phyloP scores from a whole-genome alignment of 2,888 invertebrate genomes.

The Parthenolecanium corni region DNA sequence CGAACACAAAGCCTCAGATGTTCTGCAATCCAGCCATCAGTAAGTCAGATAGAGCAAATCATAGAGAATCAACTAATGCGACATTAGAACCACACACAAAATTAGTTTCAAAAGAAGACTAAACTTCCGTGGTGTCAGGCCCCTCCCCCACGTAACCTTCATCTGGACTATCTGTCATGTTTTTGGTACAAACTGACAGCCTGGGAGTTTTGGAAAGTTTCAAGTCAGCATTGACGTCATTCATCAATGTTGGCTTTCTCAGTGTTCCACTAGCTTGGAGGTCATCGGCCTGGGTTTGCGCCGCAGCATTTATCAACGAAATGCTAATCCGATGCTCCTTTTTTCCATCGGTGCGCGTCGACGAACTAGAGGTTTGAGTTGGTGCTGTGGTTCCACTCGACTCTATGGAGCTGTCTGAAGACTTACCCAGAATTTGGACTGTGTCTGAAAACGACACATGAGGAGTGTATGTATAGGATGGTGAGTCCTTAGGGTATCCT shows the following conservation, averaged over 20 bases:
- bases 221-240: not conserved
- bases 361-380: not conserved
- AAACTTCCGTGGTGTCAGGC: constrained; percentile 41
- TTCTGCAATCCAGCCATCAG: too few species aligned
- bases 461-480: constrained; percentile 40
- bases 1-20: too few species aligned
- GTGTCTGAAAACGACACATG: constrained; percentile 36
- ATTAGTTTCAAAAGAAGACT: too few species aligned
- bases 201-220: constrained; percentile 11
- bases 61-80: too few species aligned
- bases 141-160: constrained; percentile 76
- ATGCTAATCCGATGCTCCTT: not conserved
- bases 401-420: constrained; percentile 32
- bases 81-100: too few species aligned
- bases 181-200: constrained; percentile 40
- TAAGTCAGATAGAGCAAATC: too few species aligned
- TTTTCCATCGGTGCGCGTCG: not conserved
- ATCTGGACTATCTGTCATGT: constrained; percentile 57
- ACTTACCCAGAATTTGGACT: constrained; percentile 18
- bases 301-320: constrained; percentile 26
- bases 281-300: constrained; percentile 10
- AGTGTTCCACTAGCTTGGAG: constrained; percentile 21
- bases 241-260: not conserved
- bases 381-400: not conserved
- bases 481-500: constrained; percentile 56